Conservation (phyloP, 2,797 vertebrate genomes). For the Lepus townsendii region DNA sequence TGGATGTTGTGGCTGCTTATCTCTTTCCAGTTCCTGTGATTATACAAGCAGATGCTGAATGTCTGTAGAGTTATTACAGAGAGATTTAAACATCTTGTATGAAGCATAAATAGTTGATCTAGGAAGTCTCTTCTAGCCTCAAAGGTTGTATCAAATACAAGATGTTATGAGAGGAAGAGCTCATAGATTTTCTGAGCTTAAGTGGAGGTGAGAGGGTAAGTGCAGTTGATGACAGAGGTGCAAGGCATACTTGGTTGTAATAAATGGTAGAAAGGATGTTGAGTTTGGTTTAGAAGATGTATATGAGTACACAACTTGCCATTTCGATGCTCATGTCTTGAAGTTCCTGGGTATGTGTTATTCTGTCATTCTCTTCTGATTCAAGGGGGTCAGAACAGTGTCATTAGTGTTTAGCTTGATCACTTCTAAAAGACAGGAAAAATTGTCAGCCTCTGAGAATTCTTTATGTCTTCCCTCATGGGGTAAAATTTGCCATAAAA, state of each 20-base stretch:
- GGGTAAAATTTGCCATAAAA: constrained; percentile 30
- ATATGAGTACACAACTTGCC: background rate
- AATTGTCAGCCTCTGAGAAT: background rate
- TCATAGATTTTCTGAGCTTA: background rate
- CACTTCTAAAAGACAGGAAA: constrained; percentile 28
- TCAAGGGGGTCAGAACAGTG: background rate
- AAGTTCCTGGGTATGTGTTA: background rate
- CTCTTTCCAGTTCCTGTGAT: background rate
- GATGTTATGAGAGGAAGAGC: background rate
- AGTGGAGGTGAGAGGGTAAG: background rate
- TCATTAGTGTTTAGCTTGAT: background rate
- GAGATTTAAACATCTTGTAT: background rate
- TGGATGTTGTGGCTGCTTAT: background rate
- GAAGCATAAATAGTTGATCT: background rate
- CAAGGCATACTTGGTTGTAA: background rate
- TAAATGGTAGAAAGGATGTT: background rate
- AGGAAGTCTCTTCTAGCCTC: background rate
- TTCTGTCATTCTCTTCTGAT: background rate
- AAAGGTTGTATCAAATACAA: background rate
- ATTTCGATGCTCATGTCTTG: background rate
- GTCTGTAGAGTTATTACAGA: background rate
- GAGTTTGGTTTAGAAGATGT: constrained; percentile 11
- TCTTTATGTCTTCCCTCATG: background rate
- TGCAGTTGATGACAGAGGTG: background rate
- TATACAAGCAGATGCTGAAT: background rate